A percentile compares a stretch with the other conserved stretches of the same genome.
Evolutionary conservation across 2,113 vertebrate genomes (phyloP).

Genomic region (Phocoena sinus): DNA sequence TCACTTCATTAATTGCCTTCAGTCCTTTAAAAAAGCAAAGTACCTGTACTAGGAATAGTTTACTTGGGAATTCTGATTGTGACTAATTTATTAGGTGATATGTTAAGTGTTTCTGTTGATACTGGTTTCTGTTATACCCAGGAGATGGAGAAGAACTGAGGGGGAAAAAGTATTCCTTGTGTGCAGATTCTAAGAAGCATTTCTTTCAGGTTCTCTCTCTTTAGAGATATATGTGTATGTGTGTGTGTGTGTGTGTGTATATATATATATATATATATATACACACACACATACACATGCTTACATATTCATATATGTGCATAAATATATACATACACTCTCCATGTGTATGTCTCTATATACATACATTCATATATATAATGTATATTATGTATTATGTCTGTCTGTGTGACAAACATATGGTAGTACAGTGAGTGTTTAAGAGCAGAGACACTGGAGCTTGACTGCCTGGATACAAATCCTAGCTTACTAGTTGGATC

Average conservation of each 20-base stretch:
- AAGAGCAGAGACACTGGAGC: not conserved
- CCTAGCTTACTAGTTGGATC: no score
- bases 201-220: not conserved
- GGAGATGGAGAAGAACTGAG: not conserved
- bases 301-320: not conserved
- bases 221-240: no score
- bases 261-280: no score
- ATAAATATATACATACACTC: not conserved
- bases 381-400: not conserved
- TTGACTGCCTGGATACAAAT: not conserved
- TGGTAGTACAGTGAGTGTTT: not conserved
- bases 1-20: not conserved
- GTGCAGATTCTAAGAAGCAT: not conserved
- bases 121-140: not conserved
- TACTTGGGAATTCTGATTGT: not conserved
- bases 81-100: not conserved
- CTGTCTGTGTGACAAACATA: not conserved
- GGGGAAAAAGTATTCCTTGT: not conserved
- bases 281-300: not conserved
- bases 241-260: fast-evolving
- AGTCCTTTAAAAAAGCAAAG: not conserved
- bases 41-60: not conserved
- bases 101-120: not conserved
- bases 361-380: not conserved
- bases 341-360: not conserved